phyloP scores from a whole-genome alignment of 2,888 invertebrate species.

The Amiota minor region DNA sequence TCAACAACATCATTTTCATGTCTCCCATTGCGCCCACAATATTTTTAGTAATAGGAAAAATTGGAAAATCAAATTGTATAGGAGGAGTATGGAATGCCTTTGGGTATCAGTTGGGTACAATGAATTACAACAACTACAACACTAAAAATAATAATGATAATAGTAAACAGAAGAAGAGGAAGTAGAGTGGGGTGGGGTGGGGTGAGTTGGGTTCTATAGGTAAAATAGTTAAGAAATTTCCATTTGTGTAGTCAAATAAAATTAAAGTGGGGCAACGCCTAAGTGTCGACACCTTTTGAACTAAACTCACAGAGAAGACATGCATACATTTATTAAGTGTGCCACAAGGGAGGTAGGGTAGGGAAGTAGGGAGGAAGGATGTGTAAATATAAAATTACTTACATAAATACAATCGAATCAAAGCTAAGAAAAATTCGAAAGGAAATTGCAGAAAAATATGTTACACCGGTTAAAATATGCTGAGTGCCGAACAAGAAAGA shows the following conservation, averaged over 20 bases:
- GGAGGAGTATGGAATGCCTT: too few species aligned
- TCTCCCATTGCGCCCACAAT: too few species aligned
- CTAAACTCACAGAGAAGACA: conserved; percentile 20
- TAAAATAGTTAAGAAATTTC: conserved; percentile 47
- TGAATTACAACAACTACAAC: too few species aligned
- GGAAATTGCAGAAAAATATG: conserved; percentile 63
- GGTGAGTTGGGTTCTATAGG: too few species aligned
- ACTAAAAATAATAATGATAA: too few species aligned
- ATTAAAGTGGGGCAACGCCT: conserved; percentile 62
- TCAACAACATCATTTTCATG: too few species aligned
- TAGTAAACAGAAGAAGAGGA: too few species aligned
- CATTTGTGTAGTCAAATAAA: conserved; percentile 55
- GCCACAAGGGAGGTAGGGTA: neutral
- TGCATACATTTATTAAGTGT: conserved; percentile 21
- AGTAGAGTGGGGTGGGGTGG: too few species aligned
- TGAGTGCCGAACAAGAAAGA: neutral
- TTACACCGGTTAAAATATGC: conserved; percentile 32
- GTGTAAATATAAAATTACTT: conserved; percentile 34
- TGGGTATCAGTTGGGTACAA: too few species aligned
- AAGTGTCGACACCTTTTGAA: conserved; percentile 59
- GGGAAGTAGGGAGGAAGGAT: neutral
- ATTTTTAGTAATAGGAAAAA: neutral
- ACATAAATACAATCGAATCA: conserved; percentile 66
- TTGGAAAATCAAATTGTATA: conserved; percentile 6
- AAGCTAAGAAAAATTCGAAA: conserved; percentile 58